A percentile compares a stretch with the other conserved stretches of the same genome.
phyloP scores from a whole-genome alignment of 2,888 invertebrate genomes.

The Zygothrica quintamaculata region DNA sequence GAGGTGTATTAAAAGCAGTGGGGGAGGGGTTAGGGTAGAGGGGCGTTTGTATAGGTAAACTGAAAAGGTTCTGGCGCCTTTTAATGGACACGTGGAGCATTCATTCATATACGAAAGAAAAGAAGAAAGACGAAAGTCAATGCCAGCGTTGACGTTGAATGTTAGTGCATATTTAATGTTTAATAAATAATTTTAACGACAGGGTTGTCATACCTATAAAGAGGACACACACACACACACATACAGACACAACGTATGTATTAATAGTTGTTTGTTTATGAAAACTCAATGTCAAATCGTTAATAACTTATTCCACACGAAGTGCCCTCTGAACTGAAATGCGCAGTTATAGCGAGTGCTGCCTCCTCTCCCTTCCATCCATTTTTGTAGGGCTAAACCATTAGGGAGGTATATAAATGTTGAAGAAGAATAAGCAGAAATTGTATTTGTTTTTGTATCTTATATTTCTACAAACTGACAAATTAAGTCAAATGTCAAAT shows the following conservation, averaged over 20 bases:
- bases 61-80: not conserved
- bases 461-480: constrained; percentile 4
- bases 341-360: no score
- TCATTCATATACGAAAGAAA: constrained; percentile 33
- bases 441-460: no score
- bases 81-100: constrained; percentile 47
- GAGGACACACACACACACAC: constrained; percentile 10
- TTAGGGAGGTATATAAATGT: no score
- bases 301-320: constrained; percentile 8
- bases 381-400: no score
- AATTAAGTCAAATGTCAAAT: constrained; percentile 45
- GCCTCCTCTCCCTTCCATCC: no score
- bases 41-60: no score
- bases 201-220: constrained; percentile 10
- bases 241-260: no score
- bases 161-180: constrained; percentile 30
- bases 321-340: no score
- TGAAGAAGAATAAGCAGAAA: constrained; percentile 3
- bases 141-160: constrained; percentile 24
- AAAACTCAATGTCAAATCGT: constrained; percentile 35
- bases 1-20: not conserved
- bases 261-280: not conserved
- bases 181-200: constrained; percentile 39
- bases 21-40: not conserved
- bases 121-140: constrained; percentile 27